phyloP scores from a whole-genome alignment of 1,140 invertebrate genomes.

The Dufourea novaeangliae region DNA sequence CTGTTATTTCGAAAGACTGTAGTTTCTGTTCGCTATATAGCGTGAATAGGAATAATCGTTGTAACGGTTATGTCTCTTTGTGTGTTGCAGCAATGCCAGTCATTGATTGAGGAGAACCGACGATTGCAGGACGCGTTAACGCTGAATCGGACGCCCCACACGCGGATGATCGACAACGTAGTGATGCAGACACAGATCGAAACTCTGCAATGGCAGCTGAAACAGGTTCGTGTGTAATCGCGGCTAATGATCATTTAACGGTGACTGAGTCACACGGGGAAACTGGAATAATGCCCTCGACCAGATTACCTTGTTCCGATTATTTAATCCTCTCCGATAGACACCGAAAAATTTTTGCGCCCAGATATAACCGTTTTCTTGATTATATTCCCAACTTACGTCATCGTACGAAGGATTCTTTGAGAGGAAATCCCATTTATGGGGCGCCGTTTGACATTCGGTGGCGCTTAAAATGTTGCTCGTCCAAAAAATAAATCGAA shows the following conservation, averaged over 20 bases:
- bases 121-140: slow-evolving; percentile 77
- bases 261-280: slow-evolving; percentile 15
- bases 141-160: slow-evolving; percentile 65
- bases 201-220: slow-evolving; percentile 90
- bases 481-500: too few relatives aligned
- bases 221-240: slow-evolving; percentile 84
- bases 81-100: slow-evolving; percentile 81
- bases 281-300: slow-evolving; percentile 51
- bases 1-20: too few relatives aligned
- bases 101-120: slow-evolving; percentile 80
- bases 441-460: too few relatives aligned
- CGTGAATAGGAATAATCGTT: too few relatives aligned
- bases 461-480: too few relatives aligned
- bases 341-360: not conserved
- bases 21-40: too few relatives aligned
- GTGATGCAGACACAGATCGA: slow-evolving; percentile 88
- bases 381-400: too few relatives aligned
- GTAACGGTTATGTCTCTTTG: slow-evolving; percentile 21
- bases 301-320: slow-evolving; percentile 62
- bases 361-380: too few relatives aligned
- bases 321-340: slow-evolving; percentile 27
- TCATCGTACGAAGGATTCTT: too few relatives aligned
- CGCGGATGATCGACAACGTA: slow-evolving; percentile 84
- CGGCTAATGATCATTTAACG: slow-evolving; percentile 27
- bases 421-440: too few relatives aligned